These are phyloP conservation scores for Drosophila lacicola DNA, from an alignment of 2,888 invertebrate genomes.

Conservation along the genomic window DNA sequence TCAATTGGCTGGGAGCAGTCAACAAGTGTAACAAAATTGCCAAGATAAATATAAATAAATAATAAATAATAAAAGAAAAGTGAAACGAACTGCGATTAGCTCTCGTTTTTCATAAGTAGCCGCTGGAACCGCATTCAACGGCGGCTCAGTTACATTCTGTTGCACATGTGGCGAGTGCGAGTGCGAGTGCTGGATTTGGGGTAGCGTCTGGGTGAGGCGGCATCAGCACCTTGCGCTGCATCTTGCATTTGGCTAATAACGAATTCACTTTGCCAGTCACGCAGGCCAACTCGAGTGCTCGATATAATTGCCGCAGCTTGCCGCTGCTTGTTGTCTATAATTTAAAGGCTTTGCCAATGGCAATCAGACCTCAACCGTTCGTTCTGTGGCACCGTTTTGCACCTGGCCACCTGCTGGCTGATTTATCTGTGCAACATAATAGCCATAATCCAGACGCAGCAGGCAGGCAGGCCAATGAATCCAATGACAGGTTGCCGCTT, in stretches of 20 bases:
- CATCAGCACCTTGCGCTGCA: constrained; percentile 44
- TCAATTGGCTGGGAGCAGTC: constrained; percentile 46
- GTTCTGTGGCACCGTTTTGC: constrained; percentile 63
- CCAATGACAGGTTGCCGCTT: constrained; percentile 10
- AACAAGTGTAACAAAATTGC: constrained; percentile 62
- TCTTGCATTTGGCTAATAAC: constrained; percentile 66
- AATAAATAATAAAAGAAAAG: constrained; percentile 75
- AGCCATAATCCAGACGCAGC: constrained; percentile 53
- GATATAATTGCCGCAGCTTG: constrained; percentile 56
- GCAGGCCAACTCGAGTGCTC: constrained; percentile 46
- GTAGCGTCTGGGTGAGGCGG: not conserved
- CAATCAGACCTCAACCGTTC: constrained; percentile 78
- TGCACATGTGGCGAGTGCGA: constrained; percentile 55
- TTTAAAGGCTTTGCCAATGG: constrained; percentile 57
- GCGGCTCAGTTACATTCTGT: constrained; percentile 72
- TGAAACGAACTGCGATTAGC: constrained; percentile 76
- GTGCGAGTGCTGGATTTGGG: not conserved
- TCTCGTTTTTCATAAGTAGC: constrained; percentile 76
- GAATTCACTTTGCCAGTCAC: constrained; percentile 68
- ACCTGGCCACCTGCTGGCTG: constrained; percentile 36
- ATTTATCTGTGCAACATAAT: constrained; percentile 46
- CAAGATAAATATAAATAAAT: constrained; percentile 48
- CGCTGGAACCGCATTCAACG: constrained; percentile 9
- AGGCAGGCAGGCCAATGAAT: constrained; percentile 6
- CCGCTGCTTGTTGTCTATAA: constrained; percentile 49